phyloP scores from a whole-genome alignment of 1,140 invertebrate species.

The Drosophila kohkoa region DNA sequence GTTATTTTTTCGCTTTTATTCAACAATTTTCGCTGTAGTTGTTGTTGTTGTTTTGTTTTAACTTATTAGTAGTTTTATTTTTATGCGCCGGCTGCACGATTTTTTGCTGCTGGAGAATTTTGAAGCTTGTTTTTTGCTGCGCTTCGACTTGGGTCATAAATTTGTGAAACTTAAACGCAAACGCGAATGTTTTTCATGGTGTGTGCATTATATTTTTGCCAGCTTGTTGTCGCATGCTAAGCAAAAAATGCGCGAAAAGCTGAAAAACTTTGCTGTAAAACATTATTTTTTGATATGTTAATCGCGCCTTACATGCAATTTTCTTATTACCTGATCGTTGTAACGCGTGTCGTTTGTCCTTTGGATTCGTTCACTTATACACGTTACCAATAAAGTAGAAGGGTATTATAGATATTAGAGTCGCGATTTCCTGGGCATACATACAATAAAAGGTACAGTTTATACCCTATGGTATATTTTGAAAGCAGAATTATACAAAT shows the following conservation, averaged over 20 bases:
- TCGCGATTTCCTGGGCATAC: no score
- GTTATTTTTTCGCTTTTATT: no score
- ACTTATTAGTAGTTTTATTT: slow-evolving; percentile 77
- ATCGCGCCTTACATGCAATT: slow-evolving; percentile 73
- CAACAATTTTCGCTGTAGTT: slow-evolving; percentile 23
- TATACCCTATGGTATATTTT: no score
- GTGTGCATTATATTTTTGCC: slow-evolving; percentile 40
- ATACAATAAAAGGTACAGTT: no score
- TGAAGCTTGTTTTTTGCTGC: slow-evolving; percentile 45
- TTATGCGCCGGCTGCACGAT: slow-evolving; percentile 73
- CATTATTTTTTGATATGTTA: slow-evolving; percentile 77
- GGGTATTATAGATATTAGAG: no score
- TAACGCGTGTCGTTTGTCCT: background rate
- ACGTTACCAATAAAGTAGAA: no score
- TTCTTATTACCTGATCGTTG: slow-evolving; percentile 65
- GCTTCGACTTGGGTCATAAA: slow-evolving; percentile 74
- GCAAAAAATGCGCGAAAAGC: slow-evolving; percentile 52
- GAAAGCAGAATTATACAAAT: no score
- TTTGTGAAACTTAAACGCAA: slow-evolving; percentile 74
- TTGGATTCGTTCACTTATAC: no score
- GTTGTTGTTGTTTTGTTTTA: slow-evolving; percentile 45
- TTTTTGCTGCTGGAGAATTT: slow-evolving; percentile 24
- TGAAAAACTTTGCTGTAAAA: slow-evolving; percentile 69
- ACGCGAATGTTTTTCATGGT: slow-evolving; percentile 56
- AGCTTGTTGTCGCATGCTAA: slow-evolving; percentile 44